Evolutionary conservation across 2,113 vertebrate genomes (phyloP).

Genomic region (Dipodomys stephensi): DNA sequence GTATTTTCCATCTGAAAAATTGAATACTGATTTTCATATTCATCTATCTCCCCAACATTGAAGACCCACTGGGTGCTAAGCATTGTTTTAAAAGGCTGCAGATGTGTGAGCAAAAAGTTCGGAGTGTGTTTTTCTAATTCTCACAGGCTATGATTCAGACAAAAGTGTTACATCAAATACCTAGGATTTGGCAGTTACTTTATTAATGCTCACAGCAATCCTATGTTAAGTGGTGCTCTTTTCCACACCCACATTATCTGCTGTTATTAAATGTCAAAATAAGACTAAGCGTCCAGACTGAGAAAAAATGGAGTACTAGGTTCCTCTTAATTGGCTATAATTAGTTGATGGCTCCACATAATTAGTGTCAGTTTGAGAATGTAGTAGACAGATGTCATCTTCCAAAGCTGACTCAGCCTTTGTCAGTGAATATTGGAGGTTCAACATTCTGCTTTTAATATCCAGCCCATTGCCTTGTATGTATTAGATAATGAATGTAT

Average conservation of each 20-base stretch:
- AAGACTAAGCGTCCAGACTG: neutral
- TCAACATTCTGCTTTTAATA: neutral
- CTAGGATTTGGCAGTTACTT: neutral
- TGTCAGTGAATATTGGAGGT: neutral
- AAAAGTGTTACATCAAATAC: neutral
- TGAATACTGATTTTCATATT: neutral
- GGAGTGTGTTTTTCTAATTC: neutral
- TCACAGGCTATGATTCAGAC: neutral
- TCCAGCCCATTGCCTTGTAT: neutral
- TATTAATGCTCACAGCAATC: neutral
- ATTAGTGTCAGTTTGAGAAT: conserved; percentile 54
- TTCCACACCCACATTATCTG: neutral
- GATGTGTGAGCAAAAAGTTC: neutral
- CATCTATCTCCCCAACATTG: neutral
- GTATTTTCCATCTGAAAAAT: conserved; percentile 26
- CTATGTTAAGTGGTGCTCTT: neutral
- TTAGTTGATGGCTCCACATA: conserved; percentile 7
- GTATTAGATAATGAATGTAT: neutral
- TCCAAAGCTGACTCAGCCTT: conserved; percentile 26
- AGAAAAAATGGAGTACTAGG: neutral
- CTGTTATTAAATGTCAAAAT: conserved; percentile 10
- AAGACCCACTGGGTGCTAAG: neutral
- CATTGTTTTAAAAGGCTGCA: conserved; percentile 9
- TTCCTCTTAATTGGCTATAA: conserved; percentile 29
- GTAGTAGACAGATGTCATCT: neutral